Evolutionary conservation across 2,797 vertebrate species (phyloP), one percentile per base, ranked within the genome.

Genomic region (Halcyon smyrnensis): DNA sequence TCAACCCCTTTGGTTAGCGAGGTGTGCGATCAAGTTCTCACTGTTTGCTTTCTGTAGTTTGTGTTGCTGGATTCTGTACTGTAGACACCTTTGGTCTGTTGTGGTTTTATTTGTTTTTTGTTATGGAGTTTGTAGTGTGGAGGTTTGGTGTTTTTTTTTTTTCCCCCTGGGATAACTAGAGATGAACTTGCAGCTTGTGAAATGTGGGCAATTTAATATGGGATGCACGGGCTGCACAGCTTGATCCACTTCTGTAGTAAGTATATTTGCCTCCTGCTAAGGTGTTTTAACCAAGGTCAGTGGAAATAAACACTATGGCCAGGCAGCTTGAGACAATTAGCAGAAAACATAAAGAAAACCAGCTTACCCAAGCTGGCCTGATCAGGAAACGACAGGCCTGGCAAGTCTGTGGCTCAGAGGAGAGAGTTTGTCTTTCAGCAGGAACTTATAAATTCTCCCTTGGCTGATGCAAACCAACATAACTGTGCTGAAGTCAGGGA

Each of bases 311-410:
- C 73, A 78, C 79, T 30, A 2, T 9, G 45, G 60, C n/a, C 76
- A 56, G 67, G 65, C 84, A 90, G 92, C 76, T 92, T 89, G 80
- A 79, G 80, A 74, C 70, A 96, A 93, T 88, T 94, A 94, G 48
- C 84, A 95, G 80, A 91, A 85, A 81, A 48, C 34, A n/a, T 34
- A 48, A 63, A 48, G 64, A 64, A 14, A 92, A 36, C n/a, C 27
- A 76, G 8, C 84, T 95, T 87, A 65, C 79, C 43, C 15, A 71
- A 70, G 46, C 41, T 84, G 70, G 59, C 71, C 11, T 60, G 73
- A 76, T 88, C 43, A 82, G 74, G 73, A 74, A 94, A 74, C 2
- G 7, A 11, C 50, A 84, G 59, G 37, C 20, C 54, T 78, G 15
- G 2, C 21, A 76, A 73, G 30, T 19, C 21, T 75, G 77, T 3